Evolutionary conservation across 1,140 invertebrate genomes (phyloP).

Genomic region (Limonius californicus): DNA sequence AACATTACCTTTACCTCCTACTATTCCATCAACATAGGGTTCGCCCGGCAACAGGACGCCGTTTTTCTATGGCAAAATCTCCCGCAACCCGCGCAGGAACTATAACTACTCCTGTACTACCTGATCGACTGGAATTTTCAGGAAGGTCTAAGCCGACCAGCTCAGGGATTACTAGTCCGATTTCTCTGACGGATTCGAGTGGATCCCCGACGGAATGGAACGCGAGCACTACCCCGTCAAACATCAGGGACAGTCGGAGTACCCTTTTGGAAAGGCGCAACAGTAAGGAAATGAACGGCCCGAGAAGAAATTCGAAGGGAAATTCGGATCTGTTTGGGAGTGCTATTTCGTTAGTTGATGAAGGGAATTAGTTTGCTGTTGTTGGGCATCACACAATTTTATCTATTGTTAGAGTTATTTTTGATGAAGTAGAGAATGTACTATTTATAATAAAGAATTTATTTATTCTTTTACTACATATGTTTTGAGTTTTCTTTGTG

Average conservation of each 20-base stretch:
- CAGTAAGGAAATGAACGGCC: background rate
- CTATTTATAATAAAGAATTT: too few species aligned
- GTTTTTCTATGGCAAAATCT: slow-evolving; percentile 30
- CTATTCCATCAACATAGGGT: too few species aligned
- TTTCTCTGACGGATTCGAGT: background rate
- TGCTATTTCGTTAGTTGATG: slow-evolving; percentile 30
- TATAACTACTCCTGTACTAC: background rate
- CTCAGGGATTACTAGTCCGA: background rate
- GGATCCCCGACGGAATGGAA: background rate
- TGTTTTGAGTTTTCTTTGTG: too few species aligned
- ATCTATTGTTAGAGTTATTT: too few species aligned
- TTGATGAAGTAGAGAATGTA: too few species aligned
- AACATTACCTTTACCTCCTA: too few species aligned
- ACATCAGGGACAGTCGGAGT: background rate
- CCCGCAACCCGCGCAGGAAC: background rate
- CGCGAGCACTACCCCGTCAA: background rate
- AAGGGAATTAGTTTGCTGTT: background rate
- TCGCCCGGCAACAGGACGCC: slow-evolving; percentile 12
- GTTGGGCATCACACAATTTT: too few species aligned
- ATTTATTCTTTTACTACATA: too few species aligned
- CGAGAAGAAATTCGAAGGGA: slow-evolving; percentile 1
- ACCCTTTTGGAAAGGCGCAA: background rate
- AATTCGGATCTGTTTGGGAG: slow-evolving; percentile 32
- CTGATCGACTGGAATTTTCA: background rate
- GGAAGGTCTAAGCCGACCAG: background rate